Conservation (phyloP, 2,797 vertebrate genomes). For the Spea hammondii region DNA sequence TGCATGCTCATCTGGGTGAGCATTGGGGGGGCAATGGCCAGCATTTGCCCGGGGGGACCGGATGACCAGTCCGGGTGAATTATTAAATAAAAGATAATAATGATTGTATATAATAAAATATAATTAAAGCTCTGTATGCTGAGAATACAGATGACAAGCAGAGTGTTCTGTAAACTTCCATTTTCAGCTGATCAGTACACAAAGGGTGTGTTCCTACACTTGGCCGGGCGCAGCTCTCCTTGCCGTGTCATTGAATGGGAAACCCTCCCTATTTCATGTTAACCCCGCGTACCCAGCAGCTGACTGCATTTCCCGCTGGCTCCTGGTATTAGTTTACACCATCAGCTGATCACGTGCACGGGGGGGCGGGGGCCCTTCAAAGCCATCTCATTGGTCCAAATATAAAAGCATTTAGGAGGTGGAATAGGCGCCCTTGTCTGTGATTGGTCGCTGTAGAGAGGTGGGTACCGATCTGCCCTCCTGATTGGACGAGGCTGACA, state of each 20-base stretch:
- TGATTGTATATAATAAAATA: too few relatives aligned
- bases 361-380: neutral
- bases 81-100: too few relatives aligned
- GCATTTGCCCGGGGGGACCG: too few relatives aligned
- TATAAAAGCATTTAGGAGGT: neutral
- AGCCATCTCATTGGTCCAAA: constrained; percentile 17
- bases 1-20: too few relatives aligned
- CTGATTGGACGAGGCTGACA: constrained; percentile 19
- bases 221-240: neutral
- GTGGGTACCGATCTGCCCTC: constrained; percentile 4
- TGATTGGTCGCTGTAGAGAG: constrained; percentile 57
- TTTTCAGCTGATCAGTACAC: too few relatives aligned
- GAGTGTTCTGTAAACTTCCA: too few relatives aligned
- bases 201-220: too few relatives aligned
- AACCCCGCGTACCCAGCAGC: neutral
- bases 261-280: neutral
- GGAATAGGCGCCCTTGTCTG: neutral
- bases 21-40: too few relatives aligned
- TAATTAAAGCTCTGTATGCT: too few relatives aligned
- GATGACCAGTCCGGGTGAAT: too few relatives aligned
- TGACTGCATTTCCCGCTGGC: neutral
- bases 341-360: constrained; percentile 24
- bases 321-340: neutral
- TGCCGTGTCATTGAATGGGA: constrained; percentile 15
- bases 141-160: too few relatives aligned